These are phyloP conservation scores for Jacana jacana DNA, from an alignment of 2,113 vertebrate species.

Conservation along the genomic window DNA sequence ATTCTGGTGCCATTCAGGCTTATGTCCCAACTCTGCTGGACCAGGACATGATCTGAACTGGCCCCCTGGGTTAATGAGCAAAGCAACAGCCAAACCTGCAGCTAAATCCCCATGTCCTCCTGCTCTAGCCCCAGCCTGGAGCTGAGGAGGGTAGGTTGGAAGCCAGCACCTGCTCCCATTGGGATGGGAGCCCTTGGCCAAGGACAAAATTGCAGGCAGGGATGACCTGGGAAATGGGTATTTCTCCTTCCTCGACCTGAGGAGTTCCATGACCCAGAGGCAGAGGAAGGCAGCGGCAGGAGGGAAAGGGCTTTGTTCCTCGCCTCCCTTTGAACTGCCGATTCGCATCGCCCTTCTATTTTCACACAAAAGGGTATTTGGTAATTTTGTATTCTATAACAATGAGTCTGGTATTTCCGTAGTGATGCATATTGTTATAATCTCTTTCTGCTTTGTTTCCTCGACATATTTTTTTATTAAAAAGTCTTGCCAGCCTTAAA, in stretches of 20 bases:
- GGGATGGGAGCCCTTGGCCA: not conserved
- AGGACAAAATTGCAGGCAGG: no score
- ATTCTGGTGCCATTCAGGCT: not conserved
- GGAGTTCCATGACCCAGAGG: not conserved
- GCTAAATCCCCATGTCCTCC: not conserved
- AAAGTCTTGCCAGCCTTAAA: slow-evolving; percentile 55
- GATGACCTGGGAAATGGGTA: not conserved
- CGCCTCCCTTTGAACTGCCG: not conserved
- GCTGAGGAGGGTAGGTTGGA: not conserved
- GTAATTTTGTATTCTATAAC: slow-evolving; percentile 43
- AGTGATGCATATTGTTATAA: slow-evolving; percentile 56
- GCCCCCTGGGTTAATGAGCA: not conserved
- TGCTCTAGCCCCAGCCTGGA: not conserved
- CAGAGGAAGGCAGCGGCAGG: not conserved
- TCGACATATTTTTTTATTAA: slow-evolving; percentile 66
- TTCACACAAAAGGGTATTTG: slow-evolving; percentile 37
- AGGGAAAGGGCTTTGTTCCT: not conserved
- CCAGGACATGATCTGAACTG: not conserved
- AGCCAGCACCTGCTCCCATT: not conserved
- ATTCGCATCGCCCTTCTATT: not conserved
- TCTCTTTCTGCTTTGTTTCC: slow-evolving; percentile 57
- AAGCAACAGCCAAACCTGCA: not conserved
- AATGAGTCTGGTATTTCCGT: slow-evolving; percentile 52
- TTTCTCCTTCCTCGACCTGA: not conserved
- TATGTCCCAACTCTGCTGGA: not conserved